Percentiles rank a stretch among this genome's conserved stretches.
These are phyloP conservation scores for Pelmatolapia mariae DNA, from an alignment of 2,113 vertebrate species.

Conservation along the genomic window DNA sequence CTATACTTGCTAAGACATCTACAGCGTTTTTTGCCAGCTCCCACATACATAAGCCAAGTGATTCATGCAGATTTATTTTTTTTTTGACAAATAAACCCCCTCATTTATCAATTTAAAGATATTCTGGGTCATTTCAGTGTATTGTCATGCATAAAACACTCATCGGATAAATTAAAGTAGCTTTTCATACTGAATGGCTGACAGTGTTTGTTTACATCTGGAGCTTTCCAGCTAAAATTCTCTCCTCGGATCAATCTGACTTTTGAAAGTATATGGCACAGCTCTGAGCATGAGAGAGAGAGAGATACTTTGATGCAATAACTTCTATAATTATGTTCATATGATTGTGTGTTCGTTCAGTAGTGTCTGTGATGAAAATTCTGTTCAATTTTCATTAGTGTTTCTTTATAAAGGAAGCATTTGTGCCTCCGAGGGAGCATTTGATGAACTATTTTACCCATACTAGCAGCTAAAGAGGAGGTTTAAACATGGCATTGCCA, in stretches of 20 bases:
- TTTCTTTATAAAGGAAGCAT: background rate
- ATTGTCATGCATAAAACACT: background rate
- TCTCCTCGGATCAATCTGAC: conserved; percentile 12
- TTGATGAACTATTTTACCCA: background rate
- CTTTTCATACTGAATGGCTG: background rate
- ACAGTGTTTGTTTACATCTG: conserved; percentile 5
- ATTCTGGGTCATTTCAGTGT: background rate
- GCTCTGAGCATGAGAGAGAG: background rate
- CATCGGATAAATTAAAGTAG: background rate
- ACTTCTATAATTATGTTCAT: background rate
- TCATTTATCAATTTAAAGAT: background rate
- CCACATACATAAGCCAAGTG: background rate
- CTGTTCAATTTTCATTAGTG: background rate
- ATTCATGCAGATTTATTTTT: background rate
- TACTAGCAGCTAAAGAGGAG: background rate
- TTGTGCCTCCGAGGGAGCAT: background rate
- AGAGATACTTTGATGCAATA: background rate
- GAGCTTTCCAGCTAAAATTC: background rate
- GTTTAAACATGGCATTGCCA: background rate
- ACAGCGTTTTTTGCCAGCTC: background rate
- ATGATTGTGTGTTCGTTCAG: background rate
- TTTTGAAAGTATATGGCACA: conserved; percentile 23
- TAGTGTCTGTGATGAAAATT: background rate
- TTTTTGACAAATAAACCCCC: background rate
- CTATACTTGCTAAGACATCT: background rate